Base-by-base conservation (phyloP, 30 jellyfish, hydroid and myxozoan species). In the Pelagia noctiluca region DNA sequence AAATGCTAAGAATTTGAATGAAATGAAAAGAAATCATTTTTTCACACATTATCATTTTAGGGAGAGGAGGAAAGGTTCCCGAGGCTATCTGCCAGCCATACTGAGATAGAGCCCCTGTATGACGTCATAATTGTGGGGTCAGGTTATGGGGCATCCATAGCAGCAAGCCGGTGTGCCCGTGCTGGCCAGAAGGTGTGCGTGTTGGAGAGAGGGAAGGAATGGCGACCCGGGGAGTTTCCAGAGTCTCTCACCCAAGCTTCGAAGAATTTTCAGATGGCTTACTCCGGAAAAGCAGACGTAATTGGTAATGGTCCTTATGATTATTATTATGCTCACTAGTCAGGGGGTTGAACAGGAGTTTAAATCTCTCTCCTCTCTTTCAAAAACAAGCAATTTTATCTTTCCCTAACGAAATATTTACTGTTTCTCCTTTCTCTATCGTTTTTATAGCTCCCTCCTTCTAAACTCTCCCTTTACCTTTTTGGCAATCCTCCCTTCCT, bases 111-210 rank as follows among this genome's bases (percentile, higher is more conserved):
- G 35, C 33, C 23, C 22, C 23, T 46, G 1, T 79, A 79, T 61
- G 90, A 79, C 28, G 90, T 60, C 26, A 79, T 79, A 0, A 38
- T 79, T 34, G 54, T 79, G 32, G 90, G 90, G 16, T 79, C 90
- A 29, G 90, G 90, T n/a, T 79, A 79, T 31, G 90, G 90, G 21
- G 90, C 68, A 10, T 79, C 90, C 1, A 47, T 79, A n/a, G 90
- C 90, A 3, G 90, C 90, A 26, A 46, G 90, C 53, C 33, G 90
- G 18, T 60, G 90, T 79, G 70, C 90, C 34, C 48, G 90, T 16
- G 90, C 90, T 1, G 90, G 90, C 30, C 84, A 46, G 46, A 34
- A n/a, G n/a, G 84, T 79, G 21, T 79, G 90, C 63, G 66, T 79
- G 2, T 85, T 79, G 33, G 90, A 79, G 38, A n/a, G 86, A 30